phyloP scores from a whole-genome alignment of 2,797 vertebrate species.

The Sciurus carolinensis region DNA sequence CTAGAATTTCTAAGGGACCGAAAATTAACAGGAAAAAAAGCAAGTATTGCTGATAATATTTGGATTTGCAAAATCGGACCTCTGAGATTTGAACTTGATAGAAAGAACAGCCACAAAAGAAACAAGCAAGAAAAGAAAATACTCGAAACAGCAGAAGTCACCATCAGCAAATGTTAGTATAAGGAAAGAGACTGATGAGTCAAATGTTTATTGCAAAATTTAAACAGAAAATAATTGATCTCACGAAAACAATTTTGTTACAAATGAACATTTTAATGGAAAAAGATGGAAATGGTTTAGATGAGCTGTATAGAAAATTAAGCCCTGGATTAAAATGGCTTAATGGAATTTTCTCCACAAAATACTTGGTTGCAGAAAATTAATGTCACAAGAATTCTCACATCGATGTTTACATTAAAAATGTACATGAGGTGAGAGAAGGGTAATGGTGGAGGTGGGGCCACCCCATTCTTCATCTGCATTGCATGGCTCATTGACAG shows the following conservation, averaged over 20 bases:
- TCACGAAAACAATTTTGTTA: slow-evolving; percentile 69
- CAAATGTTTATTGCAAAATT: slow-evolving; percentile 59
- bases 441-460: background rate
- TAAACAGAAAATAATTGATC: slow-evolving; percentile 77
- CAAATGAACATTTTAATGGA: slow-evolving; percentile 74
- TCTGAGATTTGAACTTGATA: background rate
- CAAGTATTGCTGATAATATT: background rate
- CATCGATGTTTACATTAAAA: background rate
- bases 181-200: slow-evolving; percentile 40
- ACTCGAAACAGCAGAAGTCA: background rate
- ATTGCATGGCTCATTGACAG: background rate
- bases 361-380: slow-evolving; percentile 69
- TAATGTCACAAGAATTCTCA: slow-evolving; percentile 59
- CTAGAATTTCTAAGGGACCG: slow-evolving; percentile 13
- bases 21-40: background rate
- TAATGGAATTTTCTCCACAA: slow-evolving; percentile 76
- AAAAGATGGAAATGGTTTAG: slow-evolving; percentile 67
- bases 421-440: background rate
- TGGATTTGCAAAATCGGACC: slow-evolving; percentile 2
- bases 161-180: background rate
- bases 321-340: slow-evolving; percentile 73
- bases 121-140: background rate
- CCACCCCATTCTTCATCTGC: background rate
- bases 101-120: background rate
- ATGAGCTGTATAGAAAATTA: slow-evolving; percentile 73